These are phyloP conservation scores for Cheilosia impressa DNA, from an alignment of 2,888 invertebrate species.

Conservation along the genomic window DNA sequence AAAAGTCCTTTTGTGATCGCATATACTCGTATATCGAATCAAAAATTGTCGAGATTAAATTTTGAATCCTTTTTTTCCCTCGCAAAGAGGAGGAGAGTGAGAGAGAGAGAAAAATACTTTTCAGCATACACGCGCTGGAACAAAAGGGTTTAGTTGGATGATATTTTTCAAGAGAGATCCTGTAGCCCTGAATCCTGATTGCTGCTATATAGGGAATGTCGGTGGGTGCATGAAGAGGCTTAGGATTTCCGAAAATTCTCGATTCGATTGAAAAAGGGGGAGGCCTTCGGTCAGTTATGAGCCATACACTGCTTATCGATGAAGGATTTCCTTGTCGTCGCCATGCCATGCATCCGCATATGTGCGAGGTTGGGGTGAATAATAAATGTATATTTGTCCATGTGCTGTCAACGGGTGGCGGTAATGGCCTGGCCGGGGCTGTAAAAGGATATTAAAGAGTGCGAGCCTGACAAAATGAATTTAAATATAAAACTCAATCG, in stretches of 20 bases:
- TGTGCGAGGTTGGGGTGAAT: slow-evolving; percentile 17
- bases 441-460: slow-evolving; percentile 30
- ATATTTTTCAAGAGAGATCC: slow-evolving; percentile 32
- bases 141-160: slow-evolving; percentile 53
- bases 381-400: slow-evolving; percentile 45
- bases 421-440: slow-evolving; percentile 13
- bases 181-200: slow-evolving; percentile 50
- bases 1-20: slow-evolving; percentile 33
- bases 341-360: background rate
- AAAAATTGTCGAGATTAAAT: slow-evolving; percentile 68
- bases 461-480: slow-evolving; percentile 59
- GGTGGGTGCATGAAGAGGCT: background rate
- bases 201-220: slow-evolving; percentile 8
- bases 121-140: slow-evolving; percentile 62
- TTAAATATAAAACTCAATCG: slow-evolving; percentile 73
- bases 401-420: slow-evolving; percentile 62
- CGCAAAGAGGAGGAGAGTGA: background rate
- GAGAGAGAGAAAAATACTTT: slow-evolving; percentile 39
- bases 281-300: slow-evolving; percentile 50
- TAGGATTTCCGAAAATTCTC: slow-evolving; percentile 59
- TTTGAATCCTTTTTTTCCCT: slow-evolving; percentile 50
- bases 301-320: slow-evolving; percentile 50
- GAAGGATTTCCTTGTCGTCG: slow-evolving; percentile 51
- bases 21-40: slow-evolving; percentile 30
- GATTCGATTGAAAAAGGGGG: slow-evolving; percentile 61